Evolutionary conservation across 2,113 vertebrate species (phyloP).

Genomic region (Oryzias curvinotus): DNA sequence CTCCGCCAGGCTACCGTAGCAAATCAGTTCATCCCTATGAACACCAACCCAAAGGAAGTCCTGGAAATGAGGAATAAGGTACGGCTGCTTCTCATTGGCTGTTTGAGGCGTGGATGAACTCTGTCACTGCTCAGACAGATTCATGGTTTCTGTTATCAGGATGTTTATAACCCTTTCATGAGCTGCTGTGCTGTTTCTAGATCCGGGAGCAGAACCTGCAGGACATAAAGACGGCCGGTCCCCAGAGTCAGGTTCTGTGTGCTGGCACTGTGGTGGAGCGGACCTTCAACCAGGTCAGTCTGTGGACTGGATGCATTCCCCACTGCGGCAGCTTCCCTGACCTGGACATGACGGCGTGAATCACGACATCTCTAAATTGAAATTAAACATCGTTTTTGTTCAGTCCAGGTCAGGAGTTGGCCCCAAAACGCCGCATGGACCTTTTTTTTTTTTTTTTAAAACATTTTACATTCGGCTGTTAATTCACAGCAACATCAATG

Average conservation of each 20-base stretch:
- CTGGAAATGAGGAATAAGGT: slow-evolving; percentile 99
- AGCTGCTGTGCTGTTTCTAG: slow-evolving; percentile 60
- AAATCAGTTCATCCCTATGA: slow-evolving; percentile 98
- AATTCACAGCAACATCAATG: background rate
- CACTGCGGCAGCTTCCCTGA: slow-evolving; percentile 26
- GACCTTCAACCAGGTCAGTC: slow-evolving; percentile 89
- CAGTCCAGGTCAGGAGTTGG: slow-evolving; percentile 51
- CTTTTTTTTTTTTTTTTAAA: too few species aligned
- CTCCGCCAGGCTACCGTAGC: slow-evolving; percentile 89
- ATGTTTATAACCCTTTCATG: background rate
- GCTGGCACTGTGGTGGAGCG: slow-evolving; percentile 86
- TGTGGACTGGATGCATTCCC: background rate
- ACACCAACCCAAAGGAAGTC: slow-evolving; percentile 98
- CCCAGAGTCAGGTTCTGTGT: slow-evolving; percentile 92
- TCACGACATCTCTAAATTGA: background rate
- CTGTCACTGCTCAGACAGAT: background rate
- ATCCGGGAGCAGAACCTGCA: slow-evolving; percentile 98
- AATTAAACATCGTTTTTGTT: slow-evolving; percentile 6
- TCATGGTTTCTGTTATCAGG: too few species aligned
- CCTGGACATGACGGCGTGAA: slow-evolving; percentile 44
- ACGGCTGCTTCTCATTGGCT: background rate
- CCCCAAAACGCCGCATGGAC: slow-evolving; percentile 15
- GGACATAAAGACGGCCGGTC: slow-evolving; percentile 95
- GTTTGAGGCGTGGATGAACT: background rate
- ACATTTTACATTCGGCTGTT: too few species aligned